Base-by-base conservation (phyloP, 2,888 invertebrate genomes). In the Cordilura impudica region DNA sequence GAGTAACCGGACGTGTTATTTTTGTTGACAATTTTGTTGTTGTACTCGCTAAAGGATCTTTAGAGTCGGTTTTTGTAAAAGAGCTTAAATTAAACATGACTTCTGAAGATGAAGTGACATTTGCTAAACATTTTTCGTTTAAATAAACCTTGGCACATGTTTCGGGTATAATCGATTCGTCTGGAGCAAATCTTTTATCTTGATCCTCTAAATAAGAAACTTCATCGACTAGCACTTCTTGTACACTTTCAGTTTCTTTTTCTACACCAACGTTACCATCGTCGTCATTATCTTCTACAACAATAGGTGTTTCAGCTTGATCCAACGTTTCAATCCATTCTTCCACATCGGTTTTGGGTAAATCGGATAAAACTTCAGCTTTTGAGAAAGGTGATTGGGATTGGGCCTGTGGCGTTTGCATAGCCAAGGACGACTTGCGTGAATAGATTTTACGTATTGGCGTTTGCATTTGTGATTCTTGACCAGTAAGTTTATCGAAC, bases 291-390 rank as follows among this genome's bases (percentile, higher is more conserved):
- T 70, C 51, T 18, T 83, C 80, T 4, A 81, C 60, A 23, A 76
- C 74, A 21, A 19, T 26, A 2, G 71, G 63, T 21, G 66, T 45
- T 23, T 75, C 67, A 4, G 75, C 63, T 39, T 69, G 23, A 5
- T 82, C 82, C 2, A 83, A 47, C 49, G 71, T 82, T 43, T 83
- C 83, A 23, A 85, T 82, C 86, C 86, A 86, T 76, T 85, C 84
- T 47, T 86, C 84, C 18, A 85, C 82, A 65, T 86, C 85, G 2
- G 84, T 84, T 74, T 84, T 84, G 1, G 86, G 83, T 4, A 85
- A 65, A 63, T 81, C 83, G 1, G 79, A 58, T 29, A 84, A 73
- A 29, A 83, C 76, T 45, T 82, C 82, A 10, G 69, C 31, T 4
- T 73, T 67, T 23, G 83, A 74, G 16, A 83, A 78, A 5, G 83